Evolutionary conservation across 2,797 vertebrate genomes (phyloP), one percentile per base, ranked within the genome.

Genomic region (Dicrostonyx torquatus): DNA sequence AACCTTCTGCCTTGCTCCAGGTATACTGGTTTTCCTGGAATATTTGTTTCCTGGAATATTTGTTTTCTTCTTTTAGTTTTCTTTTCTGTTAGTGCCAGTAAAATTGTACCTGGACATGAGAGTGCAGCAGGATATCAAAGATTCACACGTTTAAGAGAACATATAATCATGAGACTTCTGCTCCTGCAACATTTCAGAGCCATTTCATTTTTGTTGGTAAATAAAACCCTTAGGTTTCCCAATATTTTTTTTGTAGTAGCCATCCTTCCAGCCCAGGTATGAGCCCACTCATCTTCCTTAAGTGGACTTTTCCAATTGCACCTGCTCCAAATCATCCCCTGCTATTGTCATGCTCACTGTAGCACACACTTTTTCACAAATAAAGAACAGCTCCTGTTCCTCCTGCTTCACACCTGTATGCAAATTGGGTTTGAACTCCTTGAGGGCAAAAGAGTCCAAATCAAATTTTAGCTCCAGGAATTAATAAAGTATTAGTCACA

Each of bases 111-210:
- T 0, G 1, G 0, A 6, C 5, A 4, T 58, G 31, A 85, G 50
- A 2, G 34, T 85, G 17, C 13, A 70, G 11, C 6, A 53, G 13
- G 2, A 20, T n/a, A 3, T 1, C 10, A 31, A 48, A n/a, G 0
- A n/a, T 91, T 75, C 9, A 43, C 48, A 8, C 66, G 24, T 29
- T 17, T 85, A 50, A 68, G 24, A 70, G 18, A 66, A 20, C 18
- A 66, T 53, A 4, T 11, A 64, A 64, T 48, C 3, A 11, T 18
- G 17, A 20, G 18, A 31, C 26, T 12, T 60, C 1, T 70, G 1
- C 50, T 8, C 6, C 5, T 34, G 2, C 50, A 72, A 34, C 40
- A 53, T 89, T 72, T 84, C 76, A 43, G 40, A n/a, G 10, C 40
- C 12, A 68, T 24, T 68, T 50, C 0, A 37, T 26, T 53, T 72